These are phyloP conservation scores for Paramuricea clavata DNA, from an alignment of 92 coral and sea anemone genomes.

Conservation along the genomic window DNA sequence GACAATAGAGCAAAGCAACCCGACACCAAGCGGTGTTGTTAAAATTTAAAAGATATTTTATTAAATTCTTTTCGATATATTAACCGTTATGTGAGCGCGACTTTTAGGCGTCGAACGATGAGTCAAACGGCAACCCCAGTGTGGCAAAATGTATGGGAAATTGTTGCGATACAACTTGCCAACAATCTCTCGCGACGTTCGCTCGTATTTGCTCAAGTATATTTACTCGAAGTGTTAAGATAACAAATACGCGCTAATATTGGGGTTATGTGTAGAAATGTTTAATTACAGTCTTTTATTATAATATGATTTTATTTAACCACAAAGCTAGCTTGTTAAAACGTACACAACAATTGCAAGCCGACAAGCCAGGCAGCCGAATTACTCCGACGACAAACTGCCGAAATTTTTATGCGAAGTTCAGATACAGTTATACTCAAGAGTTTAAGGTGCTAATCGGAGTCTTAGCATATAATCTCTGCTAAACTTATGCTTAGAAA, in stretches of 20 bases:
- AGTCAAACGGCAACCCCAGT: background rate
- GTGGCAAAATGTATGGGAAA: background rate
- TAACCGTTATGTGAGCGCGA: slow-evolving; percentile 45
- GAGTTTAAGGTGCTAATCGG: background rate
- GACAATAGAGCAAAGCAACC: slow-evolving; percentile 35
- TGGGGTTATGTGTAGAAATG: slow-evolving; percentile 37
- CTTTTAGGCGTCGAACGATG: slow-evolving; percentile 32
- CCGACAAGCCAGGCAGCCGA: background rate
- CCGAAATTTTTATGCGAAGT: too few species aligned
- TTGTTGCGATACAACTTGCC: background rate
- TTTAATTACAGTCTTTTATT: slow-evolving; percentile 40
- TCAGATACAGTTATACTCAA: too few species aligned
- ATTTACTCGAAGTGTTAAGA: slow-evolving; percentile 33
- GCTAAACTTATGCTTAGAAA: background rate
- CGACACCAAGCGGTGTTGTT: slow-evolving; percentile 24
- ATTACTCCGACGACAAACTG: too few species aligned
- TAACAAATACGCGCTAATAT: slow-evolving; percentile 36
- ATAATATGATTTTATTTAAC: slow-evolving; percentile 37
- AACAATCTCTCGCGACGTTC: background rate
- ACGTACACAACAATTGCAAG: slow-evolving; percentile 9
- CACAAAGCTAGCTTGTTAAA: slow-evolving; percentile 43
- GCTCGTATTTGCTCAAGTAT: background rate
- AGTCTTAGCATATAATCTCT: background rate
- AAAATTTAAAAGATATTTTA: slow-evolving; percentile 43
- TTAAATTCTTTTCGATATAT: slow-evolving; percentile 43